Evolutionary conservation across 2,888 invertebrate genomes (phyloP).

Genomic region (Galeruca laticollis): DNA sequence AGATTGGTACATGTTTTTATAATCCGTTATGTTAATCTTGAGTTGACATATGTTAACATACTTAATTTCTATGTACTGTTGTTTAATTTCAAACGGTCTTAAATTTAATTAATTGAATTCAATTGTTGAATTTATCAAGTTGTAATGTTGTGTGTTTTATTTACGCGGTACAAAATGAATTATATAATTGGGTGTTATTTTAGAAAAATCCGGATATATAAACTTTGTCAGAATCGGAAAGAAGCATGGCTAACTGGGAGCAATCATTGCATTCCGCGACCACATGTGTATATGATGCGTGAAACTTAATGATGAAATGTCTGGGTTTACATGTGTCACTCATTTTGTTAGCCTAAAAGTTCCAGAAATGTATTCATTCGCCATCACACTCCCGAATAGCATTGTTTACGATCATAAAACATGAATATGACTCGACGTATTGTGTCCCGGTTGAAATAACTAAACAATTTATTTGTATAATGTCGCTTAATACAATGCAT

Average conservation of each 20-base stretch:
- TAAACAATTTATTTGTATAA: constrained; percentile 29
- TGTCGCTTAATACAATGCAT: constrained; percentile 18
- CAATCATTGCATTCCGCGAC: constrained; percentile 64
- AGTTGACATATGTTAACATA: constrained; percentile 10
- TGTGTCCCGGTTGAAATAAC: constrained; percentile 31
- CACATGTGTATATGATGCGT: constrained; percentile 66
- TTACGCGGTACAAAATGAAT: neutral
- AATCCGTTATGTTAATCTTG: neutral
- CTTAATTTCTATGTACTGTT: neutral
- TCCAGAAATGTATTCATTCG: constrained; percentile 57
- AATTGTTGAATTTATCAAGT: neutral
- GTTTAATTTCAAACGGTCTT: neutral
- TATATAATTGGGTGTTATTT: neutral
- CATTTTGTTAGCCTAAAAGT: constrained; percentile 61
- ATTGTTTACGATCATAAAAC: constrained; percentile 47
- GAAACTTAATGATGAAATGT: constrained; percentile 62
- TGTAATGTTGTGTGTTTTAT: neutral
- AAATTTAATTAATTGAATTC: neutral
- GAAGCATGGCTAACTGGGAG: constrained; percentile 61
- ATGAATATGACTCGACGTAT: constrained; percentile 38
- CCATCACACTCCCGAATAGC: constrained; percentile 54
- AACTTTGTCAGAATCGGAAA: constrained; percentile 44
- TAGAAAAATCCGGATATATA: constrained; percentile 20
- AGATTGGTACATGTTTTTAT: neutral
- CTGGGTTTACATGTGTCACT: constrained; percentile 66